Evolutionary conservation across 2,888 invertebrate genomes (phyloP).

Genomic region (Nebria brevicollis): DNA sequence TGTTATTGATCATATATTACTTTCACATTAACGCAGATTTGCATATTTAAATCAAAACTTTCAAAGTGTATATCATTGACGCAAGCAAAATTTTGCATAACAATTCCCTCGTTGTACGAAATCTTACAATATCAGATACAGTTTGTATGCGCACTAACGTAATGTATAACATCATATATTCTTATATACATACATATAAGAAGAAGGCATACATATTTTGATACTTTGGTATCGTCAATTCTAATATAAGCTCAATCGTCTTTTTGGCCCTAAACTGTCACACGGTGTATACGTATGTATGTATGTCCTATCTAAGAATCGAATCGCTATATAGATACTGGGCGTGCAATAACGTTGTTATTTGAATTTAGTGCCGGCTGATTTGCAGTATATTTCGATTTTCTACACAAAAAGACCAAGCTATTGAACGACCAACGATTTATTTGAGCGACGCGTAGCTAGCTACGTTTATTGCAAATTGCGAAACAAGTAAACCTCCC

Average conservation of each 20-base stretch:
- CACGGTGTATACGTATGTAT: neutral
- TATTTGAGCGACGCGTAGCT: neutral
- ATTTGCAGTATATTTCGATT: conserved; percentile 18
- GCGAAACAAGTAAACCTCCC: conserved; percentile 38
- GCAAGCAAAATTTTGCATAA: too few relatives aligned
- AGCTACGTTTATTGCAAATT: conserved; percentile 35
- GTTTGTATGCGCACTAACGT: too few relatives aligned
- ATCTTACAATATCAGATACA: too few relatives aligned
- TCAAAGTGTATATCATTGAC: too few relatives aligned
- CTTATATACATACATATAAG: neutral
- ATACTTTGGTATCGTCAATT: neutral
- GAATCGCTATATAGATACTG: neutral
- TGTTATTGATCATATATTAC: neutral
- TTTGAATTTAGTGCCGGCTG: conserved; percentile 27
- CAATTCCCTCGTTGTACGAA: too few relatives aligned
- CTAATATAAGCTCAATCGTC: neutral
- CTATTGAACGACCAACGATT: neutral
- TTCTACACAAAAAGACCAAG: conserved; percentile 9
- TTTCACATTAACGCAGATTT: too few relatives aligned
- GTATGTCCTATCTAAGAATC: neutral
- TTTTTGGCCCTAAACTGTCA: neutral
- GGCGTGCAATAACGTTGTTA: conserved; percentile 20
- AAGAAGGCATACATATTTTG: neutral
- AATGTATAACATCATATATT: neutral
- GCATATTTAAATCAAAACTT: too few relatives aligned